Evolutionary conservation across 2,888 invertebrate species (phyloP).

Genomic region (Ptychoptera contaminata): DNA sequence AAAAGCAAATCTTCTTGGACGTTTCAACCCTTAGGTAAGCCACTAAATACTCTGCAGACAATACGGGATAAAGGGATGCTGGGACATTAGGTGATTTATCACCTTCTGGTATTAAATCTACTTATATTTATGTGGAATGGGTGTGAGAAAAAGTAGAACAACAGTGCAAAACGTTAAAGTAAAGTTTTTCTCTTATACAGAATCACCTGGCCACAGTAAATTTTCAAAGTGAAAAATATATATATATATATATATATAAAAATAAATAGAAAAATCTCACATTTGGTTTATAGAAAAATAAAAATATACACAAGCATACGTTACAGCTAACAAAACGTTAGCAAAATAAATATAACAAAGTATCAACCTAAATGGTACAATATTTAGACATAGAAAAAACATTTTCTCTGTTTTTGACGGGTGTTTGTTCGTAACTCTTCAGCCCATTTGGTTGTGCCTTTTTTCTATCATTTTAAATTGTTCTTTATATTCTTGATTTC

Average conservation of each 20-base stretch:
- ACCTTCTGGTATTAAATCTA: constrained; percentile 3
- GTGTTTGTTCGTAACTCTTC: too few relatives aligned
- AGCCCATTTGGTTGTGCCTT: too few relatives aligned
- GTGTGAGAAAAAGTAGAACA: not conserved
- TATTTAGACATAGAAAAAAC: too few relatives aligned
- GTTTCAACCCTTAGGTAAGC: not conserved
- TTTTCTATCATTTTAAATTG: too few relatives aligned
- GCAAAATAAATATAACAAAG: too few relatives aligned
- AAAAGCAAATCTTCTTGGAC: not conserved
- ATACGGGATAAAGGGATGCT: not conserved
- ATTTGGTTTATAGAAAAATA: not conserved
- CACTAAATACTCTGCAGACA: constrained; percentile 2
- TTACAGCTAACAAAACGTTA: too few relatives aligned
- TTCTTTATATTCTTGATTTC: too few relatives aligned
- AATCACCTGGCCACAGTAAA: not conserved
- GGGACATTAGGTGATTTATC: constrained; percentile 1
- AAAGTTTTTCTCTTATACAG: not conserved
- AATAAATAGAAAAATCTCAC: not conserved
- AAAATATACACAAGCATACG: too few relatives aligned
- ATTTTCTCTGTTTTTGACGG: too few relatives aligned
- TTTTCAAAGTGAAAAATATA: not conserved
- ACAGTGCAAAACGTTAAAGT: not conserved
- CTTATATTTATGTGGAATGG: not conserved
- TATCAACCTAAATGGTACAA: too few relatives aligned
- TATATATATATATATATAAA: too few relatives aligned